phyloP scores from a whole-genome alignment of 37 sponge, comb jelly and placozoan species.

The Chondrosia reniformis region DNA sequence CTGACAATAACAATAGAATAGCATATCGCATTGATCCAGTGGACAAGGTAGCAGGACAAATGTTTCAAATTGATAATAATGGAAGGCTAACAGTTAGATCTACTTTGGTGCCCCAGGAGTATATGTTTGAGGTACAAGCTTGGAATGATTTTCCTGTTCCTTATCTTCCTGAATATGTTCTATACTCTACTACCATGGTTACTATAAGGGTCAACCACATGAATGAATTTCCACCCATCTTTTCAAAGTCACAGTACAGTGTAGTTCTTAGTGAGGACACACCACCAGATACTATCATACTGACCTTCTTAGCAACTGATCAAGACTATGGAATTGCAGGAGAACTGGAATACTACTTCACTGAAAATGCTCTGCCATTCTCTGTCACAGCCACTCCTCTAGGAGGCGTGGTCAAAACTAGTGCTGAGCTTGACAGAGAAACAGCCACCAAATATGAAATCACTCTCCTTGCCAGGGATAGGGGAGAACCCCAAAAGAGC shows the following conservation, averaged over 20 bases:
- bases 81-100: constrained; percentile 19
- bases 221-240: constrained; percentile 61
- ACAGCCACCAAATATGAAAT: constrained; percentile 12
- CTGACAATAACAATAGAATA: background rate
- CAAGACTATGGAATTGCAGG: constrained; percentile 25
- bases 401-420: constrained; percentile 9
- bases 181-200: constrained; percentile 22
- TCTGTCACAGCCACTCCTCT: constrained; percentile 13
- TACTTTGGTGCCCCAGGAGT: constrained; percentile 12
- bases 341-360: background rate
- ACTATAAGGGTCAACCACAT: constrained; percentile 37
- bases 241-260: background rate
- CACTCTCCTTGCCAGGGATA: constrained; percentile 40
- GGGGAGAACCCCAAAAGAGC: background rate
- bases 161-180: background rate
- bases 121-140: constrained; percentile 8
- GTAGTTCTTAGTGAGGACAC: constrained; percentile 23
- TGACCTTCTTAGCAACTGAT: constrained; percentile 34
- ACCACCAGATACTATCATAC: background rate
- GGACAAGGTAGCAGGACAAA: background rate
- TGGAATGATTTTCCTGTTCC: constrained; percentile 12
- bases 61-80: background rate
- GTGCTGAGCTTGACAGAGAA: constrained; percentile 35
- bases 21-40: background rate
- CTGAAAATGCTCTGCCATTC: constrained; percentile 13